Evolutionary conservation across 2,888 invertebrate species (phyloP).

Genomic region (Crocallis elinguaria): DNA sequence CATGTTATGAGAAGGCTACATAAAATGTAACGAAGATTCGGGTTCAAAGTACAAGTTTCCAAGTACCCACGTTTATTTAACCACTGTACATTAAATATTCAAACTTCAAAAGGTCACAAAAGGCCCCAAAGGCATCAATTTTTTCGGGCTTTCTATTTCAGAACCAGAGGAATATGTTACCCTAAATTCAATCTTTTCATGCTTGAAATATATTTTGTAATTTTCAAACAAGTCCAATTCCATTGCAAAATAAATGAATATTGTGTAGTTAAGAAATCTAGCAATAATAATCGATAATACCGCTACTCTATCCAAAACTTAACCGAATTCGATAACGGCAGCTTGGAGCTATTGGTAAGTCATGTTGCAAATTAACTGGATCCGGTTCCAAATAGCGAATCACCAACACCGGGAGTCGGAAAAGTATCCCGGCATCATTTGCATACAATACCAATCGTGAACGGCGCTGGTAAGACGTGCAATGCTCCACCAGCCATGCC

Average conservation of each 20-base stretch:
- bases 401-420: constrained; percentile 38
- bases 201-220: too few relatives aligned
- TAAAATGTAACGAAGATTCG: constrained; percentile 7
- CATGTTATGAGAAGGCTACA: neutral
- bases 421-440: constrained; percentile 69
- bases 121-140: constrained; percentile 23
- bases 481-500: constrained; percentile 22
- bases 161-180: neutral
- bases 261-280: too few relatives aligned
- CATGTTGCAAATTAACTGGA: constrained; percentile 11
- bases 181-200: too few relatives aligned
- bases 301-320: neutral
- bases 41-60: constrained; percentile 1
- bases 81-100: constrained; percentile 27
- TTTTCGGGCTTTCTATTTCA: constrained; percentile 25
- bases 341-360: constrained; percentile 22
- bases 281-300: neutral
- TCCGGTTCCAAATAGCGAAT: constrained; percentile 10
- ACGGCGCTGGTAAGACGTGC: constrained; percentile 55
- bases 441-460: constrained; percentile 79
- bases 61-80: constrained; percentile 8
- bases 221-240: too few relatives aligned
- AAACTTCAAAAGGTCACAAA: constrained; percentile 32
- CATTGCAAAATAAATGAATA: too few relatives aligned
- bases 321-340: constrained; percentile 20